Base-by-base conservation (phyloP, 2,888 invertebrate species). In the Troides aeacus region DNA sequence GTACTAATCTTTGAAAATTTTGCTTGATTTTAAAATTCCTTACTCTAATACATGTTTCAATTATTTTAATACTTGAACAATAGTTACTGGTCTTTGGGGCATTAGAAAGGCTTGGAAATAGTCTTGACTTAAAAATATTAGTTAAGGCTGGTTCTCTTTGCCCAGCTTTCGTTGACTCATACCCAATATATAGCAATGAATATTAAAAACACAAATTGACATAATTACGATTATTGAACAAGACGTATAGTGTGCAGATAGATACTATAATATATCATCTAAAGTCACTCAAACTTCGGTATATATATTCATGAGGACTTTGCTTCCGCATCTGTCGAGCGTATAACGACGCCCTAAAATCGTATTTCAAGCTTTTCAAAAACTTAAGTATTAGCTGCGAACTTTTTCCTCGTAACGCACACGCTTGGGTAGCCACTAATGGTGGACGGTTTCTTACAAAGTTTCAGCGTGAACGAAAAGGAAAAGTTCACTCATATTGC, bases 351-450 rank as follows among this genome's bases (percentile, higher is more conserved):
- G 71, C 72, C 74, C 76, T 76, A 77, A 86, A 87, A 88, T 87
- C 84, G 86, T 85, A 84, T 89, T 87, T 83, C 83, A 84, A 86
- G 81, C 83, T 85, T 82, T 83, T 82, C 80, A 78, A 80, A 85
- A 90, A 91, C 87, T 90, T 88, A 74, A 75, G 78, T 86, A 87
- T 89, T 88, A 88, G 81, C 77, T 75, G 78, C 74, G 78, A 84
- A 89, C 83, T 87, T 89, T 87, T 84, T 83, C 83, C 84, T 81
- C 76, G 81, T 78, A 84, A 88, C 86, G 84, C 86, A 87, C 85
- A 87, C 85, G 89, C 84, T 82, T 79, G 86, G 86, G 75, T 84
- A 77, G 81, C 83, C 86, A 81, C 88, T 90, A 91, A 91, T 90
- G 87, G 87, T 82, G 82, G 83, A 84, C 82, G 79, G 84, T 83